phyloP scores from a whole-genome alignment of 2,797 vertebrate species.

The Pangasius sanitwongsei region DNA sequence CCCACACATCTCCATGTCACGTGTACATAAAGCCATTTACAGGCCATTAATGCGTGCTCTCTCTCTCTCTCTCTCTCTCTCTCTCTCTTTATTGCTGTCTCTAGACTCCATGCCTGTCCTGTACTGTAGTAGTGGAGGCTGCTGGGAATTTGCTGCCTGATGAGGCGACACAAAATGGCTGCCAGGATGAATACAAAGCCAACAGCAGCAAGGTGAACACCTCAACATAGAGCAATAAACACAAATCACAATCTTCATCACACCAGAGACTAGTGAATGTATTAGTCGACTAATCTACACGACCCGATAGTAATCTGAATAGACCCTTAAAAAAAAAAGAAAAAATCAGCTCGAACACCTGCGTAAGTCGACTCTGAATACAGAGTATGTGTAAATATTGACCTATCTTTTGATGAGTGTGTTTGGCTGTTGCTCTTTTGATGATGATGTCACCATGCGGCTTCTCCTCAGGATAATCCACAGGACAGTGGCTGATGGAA shows the following conservation, averaged over 20 bases:
- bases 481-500: neutral
- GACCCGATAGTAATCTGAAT: neutral
- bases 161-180: constrained; percentile 79
- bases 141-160: constrained; percentile 76
- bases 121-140: constrained; percentile 72
- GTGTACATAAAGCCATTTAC: neutral
- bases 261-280: neutral
- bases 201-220: constrained; percentile 80
- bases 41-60: neutral
- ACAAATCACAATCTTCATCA: neutral
- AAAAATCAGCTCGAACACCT: neutral
- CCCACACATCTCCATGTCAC: neutral
- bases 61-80: neutral
- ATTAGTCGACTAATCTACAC: neutral
- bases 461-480: neutral
- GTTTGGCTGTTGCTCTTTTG: constrained; percentile 3
- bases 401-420: neutral
- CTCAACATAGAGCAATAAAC: neutral
- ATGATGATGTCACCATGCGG: neutral
- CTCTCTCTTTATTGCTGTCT: constrained; percentile 16
- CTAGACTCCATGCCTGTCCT: constrained; percentile 80
- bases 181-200: constrained; percentile 81
- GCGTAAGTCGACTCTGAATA: neutral
- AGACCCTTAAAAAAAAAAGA: no score
- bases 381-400: neutral